These are phyloP conservation scores for Mesembrinibis cayennensis DNA, from an alignment of 2,113 vertebrate species.

Conservation along the genomic window DNA sequence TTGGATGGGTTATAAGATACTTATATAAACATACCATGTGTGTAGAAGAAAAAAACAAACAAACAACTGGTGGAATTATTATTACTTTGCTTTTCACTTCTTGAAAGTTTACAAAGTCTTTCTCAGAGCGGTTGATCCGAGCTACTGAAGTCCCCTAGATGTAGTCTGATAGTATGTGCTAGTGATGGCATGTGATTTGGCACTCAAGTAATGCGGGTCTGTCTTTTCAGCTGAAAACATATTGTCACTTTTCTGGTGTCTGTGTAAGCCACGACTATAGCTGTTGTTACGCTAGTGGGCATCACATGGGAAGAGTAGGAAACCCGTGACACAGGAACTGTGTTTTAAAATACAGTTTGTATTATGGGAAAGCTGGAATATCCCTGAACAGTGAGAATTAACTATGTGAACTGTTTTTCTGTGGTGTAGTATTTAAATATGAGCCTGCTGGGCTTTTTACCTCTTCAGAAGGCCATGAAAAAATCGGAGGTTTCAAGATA, in stretches of 20 bases:
- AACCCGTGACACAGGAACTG: accelerated
- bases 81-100: not conserved
- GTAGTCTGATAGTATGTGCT: not conserved
- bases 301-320: not conserved
- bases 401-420: not conserved
- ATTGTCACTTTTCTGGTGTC: not conserved
- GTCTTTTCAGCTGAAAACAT: not conserved
- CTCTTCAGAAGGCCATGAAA: not conserved
- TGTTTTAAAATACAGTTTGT: not conserved
- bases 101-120: not conserved
- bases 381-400: not conserved
- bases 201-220: not conserved
- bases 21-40: not conserved
- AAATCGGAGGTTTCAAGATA: not conserved
- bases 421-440: not conserved
- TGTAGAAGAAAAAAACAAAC: not conserved
- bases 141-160: not conserved
- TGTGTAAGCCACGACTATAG: not conserved
- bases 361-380: not conserved
- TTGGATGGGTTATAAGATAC: not conserved
- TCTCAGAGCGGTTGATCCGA: not conserved
- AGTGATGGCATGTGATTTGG: not conserved
- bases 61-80: not conserved
- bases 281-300: accelerated
- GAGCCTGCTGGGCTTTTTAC: not conserved